Conservation (phyloP, 2,113 vertebrate species). For the Anseranas semipalmata region DNA sequence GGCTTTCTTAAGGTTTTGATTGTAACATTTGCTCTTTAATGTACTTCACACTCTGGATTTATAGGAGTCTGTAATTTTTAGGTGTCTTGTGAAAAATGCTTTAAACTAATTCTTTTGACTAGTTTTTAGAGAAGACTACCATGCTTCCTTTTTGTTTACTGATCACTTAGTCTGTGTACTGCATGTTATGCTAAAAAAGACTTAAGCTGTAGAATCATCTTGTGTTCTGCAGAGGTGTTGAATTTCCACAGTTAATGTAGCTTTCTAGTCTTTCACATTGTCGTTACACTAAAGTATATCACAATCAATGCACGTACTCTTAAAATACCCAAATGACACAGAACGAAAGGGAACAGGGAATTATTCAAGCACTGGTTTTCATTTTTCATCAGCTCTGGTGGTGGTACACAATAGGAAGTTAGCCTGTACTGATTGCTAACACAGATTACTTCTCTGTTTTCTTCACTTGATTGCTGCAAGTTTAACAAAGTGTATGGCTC, state of each 20-base stretch:
- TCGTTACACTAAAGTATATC: slow-evolving; percentile 35
- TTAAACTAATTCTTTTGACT: not conserved
- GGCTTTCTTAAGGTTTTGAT: not conserved
- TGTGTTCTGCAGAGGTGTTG: not conserved
- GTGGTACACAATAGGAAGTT: slow-evolving; percentile 77
- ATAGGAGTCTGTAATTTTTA: not conserved
- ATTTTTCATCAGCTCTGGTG: slow-evolving; percentile 77
- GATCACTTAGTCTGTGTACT: slow-evolving; percentile 17
- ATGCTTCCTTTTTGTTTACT: not conserved
- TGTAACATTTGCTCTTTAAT: not conserved
- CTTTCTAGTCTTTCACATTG: slow-evolving; percentile 1
- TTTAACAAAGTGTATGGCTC: slow-evolving; percentile 91
- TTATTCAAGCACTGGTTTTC: slow-evolving; percentile 71
- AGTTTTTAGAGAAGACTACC: not conserved
- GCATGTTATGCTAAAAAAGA: slow-evolving; percentile 33
- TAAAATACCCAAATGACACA: slow-evolving; percentile 52
- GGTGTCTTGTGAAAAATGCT: not conserved
- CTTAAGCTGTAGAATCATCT: not conserved
- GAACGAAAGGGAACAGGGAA: slow-evolving; percentile 19
- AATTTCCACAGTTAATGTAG: not conserved
- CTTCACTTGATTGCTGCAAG: slow-evolving; percentile 91
- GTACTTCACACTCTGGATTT: not conserved
- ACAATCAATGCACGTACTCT: slow-evolving; percentile 49
- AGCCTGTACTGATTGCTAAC: slow-evolving; percentile 85
- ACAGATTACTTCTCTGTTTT: slow-evolving; percentile 88